Base-by-base conservation (phyloP, 2,797 vertebrate genomes). In the Fistularia tabacaria region DNA sequence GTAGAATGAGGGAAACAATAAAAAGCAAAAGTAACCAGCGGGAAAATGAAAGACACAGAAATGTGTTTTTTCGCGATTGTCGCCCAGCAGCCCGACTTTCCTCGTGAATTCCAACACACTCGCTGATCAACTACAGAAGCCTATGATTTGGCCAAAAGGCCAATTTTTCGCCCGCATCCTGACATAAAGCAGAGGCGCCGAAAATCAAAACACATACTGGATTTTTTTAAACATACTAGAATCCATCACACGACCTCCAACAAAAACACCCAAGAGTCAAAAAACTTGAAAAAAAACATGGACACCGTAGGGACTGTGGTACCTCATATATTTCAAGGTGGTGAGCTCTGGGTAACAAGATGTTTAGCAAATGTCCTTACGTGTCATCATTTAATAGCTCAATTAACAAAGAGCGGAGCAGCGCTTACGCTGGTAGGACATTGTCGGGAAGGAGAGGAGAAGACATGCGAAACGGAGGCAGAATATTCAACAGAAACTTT, bases 401-500 rank as follows among this genome's bases (percentile, higher is more conserved):
- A 40, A 40, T 51, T 3, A 49, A 38, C 1, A 13, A 11, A 49
- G 25, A 51, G 25, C 25, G 25, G 25, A 25, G 25, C 25, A 25
- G 25, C 25, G 25, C 25, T 25, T 25, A 5, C 25, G 25, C 25
- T n/a, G n/a, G n/a, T n/a, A n/a, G n/a, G n/a, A n/a, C n/a, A n/a
- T n/a, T n/a, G n/a, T n/a, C 25, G 41, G 12, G 40, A 51, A 46
- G 25, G 5, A 13, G 42, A 43, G 12, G 1, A 6, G 71, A 54
- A 69, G 36, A 9, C 63, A 64, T 54, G 54, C 70, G 46, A 79
- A 78, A 72, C 66, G 77, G 59, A 62, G 64, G 62, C 66, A 73
- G 57, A 81, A 76, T 74, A 63, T 65, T 66, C 59, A 77, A 66
- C 14, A 65, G 14, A 81, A 80, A 85, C 83, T 81, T 84, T 82